Base-by-base conservation (phyloP, 2,797 vertebrate genomes). In the Gallirallus australis region DNA sequence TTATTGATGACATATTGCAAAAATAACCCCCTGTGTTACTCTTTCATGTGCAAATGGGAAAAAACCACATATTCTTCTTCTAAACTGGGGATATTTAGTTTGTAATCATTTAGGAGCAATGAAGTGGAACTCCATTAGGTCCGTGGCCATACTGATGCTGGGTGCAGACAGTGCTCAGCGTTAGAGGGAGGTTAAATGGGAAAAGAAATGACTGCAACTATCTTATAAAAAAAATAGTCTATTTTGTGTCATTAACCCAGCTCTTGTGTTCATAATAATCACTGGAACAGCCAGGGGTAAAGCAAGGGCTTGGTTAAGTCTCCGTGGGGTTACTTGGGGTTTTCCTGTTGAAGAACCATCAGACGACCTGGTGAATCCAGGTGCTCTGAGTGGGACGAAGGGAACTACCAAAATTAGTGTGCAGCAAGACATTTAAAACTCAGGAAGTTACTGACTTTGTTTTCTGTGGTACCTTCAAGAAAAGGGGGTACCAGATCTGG, bases 31-130 rank as follows among this genome's bases (percentile, higher is more conserved):
- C 2, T 19, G 39, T 9, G 18, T 59, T 75, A 11, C 20, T 61
- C 24, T 83, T 61, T 64, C 57, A 3, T 5, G 48, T 57, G 86
- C 52, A 92, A 37, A 71, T 28, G 52, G 82, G 66, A 17, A 75
- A 83, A 64, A 37, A 50, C 12, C 37, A 33, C 19, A 18, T 57
- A 21, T 40, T 57, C 53, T 14, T 79, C 52, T 89, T 64, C 71
- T 80, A 25, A 75, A 82, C 25, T 13, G 57, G 50, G 70, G 69
- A 57, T 92, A 56, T 93, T 79, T 52, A 40, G 39, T 86, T 86
- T 93, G 83, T 54, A 82, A 76, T 90, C 66, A 77, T 50, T 71
- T 64, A 42, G 75, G 89, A 72, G 89, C 89, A 30, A 68, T 83
- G 91, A 33, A 57, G 75, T 87, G 87, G 91, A 94, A 66, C 79